Conservation (phyloP, 1,140 invertebrate genomes). For the Cyclina sinensis region DNA sequence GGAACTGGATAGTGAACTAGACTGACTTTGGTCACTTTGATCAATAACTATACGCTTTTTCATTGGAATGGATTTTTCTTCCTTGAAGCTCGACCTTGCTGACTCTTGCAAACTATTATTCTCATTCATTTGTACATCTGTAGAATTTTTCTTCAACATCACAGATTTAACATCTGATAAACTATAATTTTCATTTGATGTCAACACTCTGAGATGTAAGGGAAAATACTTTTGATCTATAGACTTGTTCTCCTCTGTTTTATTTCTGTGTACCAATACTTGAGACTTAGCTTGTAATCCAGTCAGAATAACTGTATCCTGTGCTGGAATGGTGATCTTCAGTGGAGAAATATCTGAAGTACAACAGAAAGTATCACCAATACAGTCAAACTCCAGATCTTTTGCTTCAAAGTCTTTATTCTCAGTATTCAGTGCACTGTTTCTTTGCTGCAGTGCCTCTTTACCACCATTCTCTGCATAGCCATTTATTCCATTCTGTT, state of each 20-base stretch:
- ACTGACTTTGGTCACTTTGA: slow-evolving; percentile 28
- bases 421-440: slow-evolving; percentile 28
- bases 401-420: slow-evolving; percentile 68
- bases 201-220: slow-evolving; percentile 62
- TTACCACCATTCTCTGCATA: slow-evolving; percentile 24
- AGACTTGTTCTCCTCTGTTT: slow-evolving; percentile 27
- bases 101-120: not conserved
- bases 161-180: slow-evolving; percentile 31
- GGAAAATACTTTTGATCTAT: slow-evolving; percentile 57
- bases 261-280: slow-evolving; percentile 49
- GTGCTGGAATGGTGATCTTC: slow-evolving; percentile 80
- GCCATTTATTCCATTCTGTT: slow-evolving; percentile 62
- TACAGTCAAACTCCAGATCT: slow-evolving; percentile 79
- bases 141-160: not conserved
- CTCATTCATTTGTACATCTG: slow-evolving; percentile 5
- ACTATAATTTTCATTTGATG: slow-evolving; percentile 44
- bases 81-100: slow-evolving; percentile 43
- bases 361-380: slow-evolving; percentile 77
- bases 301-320: slow-evolving; percentile 79
- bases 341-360: slow-evolving; percentile 75
- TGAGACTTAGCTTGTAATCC: slow-evolving; percentile 70
- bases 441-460: slow-evolving; percentile 43
- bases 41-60: slow-evolving; percentile 62
- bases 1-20: not conserved
- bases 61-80: slow-evolving; percentile 66